Evolutionary conservation across 1,140 invertebrate species (phyloP), one percentile per base, ranked within the genome.

Genomic region (Cyclargus thomasi): DNA sequence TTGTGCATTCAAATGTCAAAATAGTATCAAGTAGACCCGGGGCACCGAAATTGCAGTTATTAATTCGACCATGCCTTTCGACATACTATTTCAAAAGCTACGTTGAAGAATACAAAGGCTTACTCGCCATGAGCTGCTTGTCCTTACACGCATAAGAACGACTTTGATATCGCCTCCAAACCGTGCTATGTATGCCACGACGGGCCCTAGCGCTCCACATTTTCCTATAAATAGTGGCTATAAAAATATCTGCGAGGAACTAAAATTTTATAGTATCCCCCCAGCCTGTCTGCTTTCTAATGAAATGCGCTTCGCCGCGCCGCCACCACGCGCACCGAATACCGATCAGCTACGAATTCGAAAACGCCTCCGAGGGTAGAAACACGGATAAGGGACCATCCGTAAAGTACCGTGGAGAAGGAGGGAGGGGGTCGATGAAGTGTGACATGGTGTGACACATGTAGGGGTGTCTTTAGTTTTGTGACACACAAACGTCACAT

Each of bases 251-350:
- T 47, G 55, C 21, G 55, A 8, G 17, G 18, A 59, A 21, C 55
- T 59, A 64, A 70, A 70, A 67, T 47, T 67, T 59, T 67, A 70
- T 70, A 22, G 62, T 57, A 62, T 55, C 64, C 63, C 63, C 47
- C 63, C 18, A 17, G 55, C 55, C 17, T 59, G 10, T 59, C 55
- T 59, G 55, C 20, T 20, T 62, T 66, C 74, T 81, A 84, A 84
- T 86, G 79, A 83, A 85, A 85, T 82, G 76, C 81, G 29, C 29
- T 29, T 29, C 73, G 71, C 70, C 67, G 73, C 77, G 75, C 74
- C 74, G 65, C 67, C 72, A 62, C 53, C 72, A 84, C 83, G 77
- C 55, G 29, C 21, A 59, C 63, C 53, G 83, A 84, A 86, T 86
- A 83, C 76, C 84, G 81, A 86, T 47, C 84, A 79, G 63, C 69